Evolutionary conservation across 1,140 invertebrate species (phyloP), one percentile per base, ranked within the genome.

Genomic region (Stegodyphus mimosarum): DNA sequence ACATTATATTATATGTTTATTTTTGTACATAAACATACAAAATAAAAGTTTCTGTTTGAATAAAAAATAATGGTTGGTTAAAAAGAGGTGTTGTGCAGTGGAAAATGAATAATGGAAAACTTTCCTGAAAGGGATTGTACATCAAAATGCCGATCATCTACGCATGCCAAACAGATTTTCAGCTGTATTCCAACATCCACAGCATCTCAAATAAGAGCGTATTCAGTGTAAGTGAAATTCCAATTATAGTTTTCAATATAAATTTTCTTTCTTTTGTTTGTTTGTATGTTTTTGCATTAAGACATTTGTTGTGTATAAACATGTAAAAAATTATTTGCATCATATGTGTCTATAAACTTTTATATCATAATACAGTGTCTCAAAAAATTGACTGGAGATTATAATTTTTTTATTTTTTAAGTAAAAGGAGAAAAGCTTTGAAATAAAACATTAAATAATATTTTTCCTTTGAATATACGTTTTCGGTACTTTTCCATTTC

Each of bases 1-100:
- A 92, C 85, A 92, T 92, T 7, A n/a, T 71, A 10, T 63, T 77
- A 53, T 33, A 13, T 50, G 17, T 50, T 13, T 50, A n/a, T 66
- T 73, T 18, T 17, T 53, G 50, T 7, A 51, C 55, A 55, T 9
- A 50, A 50, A 7, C 13, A 0, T 3, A 52, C 5, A 33, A 48
- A 9, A 11, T 17, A 51, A 55, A 7, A 52, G 48, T 5, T n/a
- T 50, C 1, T 53, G 13, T 53, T 18, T 55, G 2, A 70, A 7
- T 17, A 33, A 33, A 18, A 33, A 6, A 63, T 48, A 51, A 11
- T 33, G 15, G 17, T n/a, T 13, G 7, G 17, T 18, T 51, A 17
- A 7, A 52, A 10, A 50, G 10, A 52, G 51, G 18, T 63, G 6
- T 55, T 18, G 15, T 3, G 50, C 7, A 7, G 9, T 55, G 2